Evolutionary conservation across 2,797 vertebrate species (phyloP).

Genomic region (Acanthurus tractus): DNA sequence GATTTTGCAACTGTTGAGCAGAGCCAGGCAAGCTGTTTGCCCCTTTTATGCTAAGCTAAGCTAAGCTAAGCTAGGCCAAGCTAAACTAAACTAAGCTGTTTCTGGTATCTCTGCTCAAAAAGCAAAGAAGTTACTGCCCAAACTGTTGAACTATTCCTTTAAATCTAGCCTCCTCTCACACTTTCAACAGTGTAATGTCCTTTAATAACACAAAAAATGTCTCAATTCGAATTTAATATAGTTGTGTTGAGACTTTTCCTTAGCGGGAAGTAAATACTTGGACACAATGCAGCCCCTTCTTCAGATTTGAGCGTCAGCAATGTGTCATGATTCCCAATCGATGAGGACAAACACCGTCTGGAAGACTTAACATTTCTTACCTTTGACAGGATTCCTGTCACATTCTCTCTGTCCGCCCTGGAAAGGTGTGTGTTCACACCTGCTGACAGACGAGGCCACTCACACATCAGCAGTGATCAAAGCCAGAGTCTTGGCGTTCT

Average conservation of each 20-base stretch:
- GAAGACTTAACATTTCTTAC: constrained; percentile 61
- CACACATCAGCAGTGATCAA: constrained; percentile 71
- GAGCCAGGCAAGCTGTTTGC: background rate
- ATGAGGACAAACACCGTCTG: constrained; percentile 58
- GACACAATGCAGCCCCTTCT: constrained; percentile 36
- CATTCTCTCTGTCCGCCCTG: constrained; percentile 52
- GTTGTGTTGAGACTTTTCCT: background rate
- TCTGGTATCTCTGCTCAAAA: background rate
- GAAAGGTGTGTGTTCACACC: constrained; percentile 50
- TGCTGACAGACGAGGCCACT: constrained; percentile 76
- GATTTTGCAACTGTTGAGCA: background rate
- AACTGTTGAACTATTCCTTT: constrained; percentile 4
- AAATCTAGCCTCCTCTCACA: background rate
- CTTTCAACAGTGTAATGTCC: background rate
- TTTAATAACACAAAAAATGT: background rate
- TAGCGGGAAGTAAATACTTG: background rate
- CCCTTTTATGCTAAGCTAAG: background rate
- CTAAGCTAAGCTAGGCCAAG: background rate
- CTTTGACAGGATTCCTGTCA: constrained; percentile 63
- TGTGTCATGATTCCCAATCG: constrained; percentile 42
- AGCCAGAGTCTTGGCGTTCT: constrained; percentile 66
- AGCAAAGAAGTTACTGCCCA: background rate
- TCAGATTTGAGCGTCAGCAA: constrained; percentile 4
- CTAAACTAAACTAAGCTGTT: background rate
- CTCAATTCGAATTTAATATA: background rate